A percentile compares a stretch with the other conserved stretches of the same genome.
These are phyloP conservation scores for Macroramphosus scolopax DNA, from an alignment of 2,797 vertebrate species.

Conservation along the genomic window DNA sequence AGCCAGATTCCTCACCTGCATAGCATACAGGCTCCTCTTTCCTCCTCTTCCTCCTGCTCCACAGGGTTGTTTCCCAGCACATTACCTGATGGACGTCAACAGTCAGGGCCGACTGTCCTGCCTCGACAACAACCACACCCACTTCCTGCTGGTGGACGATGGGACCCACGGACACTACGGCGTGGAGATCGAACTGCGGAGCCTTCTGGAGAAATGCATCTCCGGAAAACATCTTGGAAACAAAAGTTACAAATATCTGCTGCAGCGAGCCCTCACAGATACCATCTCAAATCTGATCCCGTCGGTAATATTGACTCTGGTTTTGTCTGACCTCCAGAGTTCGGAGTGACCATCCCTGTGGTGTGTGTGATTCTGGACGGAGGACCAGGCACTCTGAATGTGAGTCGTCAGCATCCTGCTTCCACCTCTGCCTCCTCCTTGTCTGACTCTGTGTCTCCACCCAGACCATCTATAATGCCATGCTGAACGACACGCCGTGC, in stretches of 20 bases:
- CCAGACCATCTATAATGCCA: slow-evolving; percentile 91
- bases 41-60: not conserved
- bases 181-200: slow-evolving; percentile 82
- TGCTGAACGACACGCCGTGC: slow-evolving; percentile 87
- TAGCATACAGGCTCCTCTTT: not conserved
- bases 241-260: slow-evolving; percentile 53
- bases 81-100: slow-evolving; percentile 84
- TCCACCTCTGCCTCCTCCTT: not conserved
- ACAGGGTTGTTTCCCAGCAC: slow-evolving; percentile 86
- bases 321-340: slow-evolving; percentile 66
- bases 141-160: slow-evolving; percentile 95
- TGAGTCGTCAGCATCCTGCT: slow-evolving; percentile 57
- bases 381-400: slow-evolving; percentile 83
- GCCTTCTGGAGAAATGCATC: slow-evolving; percentile 88
- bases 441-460: slow-evolving; percentile 20
- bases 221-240: slow-evolving; percentile 83
- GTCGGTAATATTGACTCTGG: slow-evolving; percentile 16
- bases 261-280: no score
- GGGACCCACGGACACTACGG: slow-evolving; percentile 87
- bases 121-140: slow-evolving; percentile 93
- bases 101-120: slow-evolving; percentile 85
- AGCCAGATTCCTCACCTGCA: no score
- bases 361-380: slow-evolving; percentile 94
- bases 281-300: slow-evolving; percentile 14
- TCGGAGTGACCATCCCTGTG: slow-evolving; percentile 86